Evolutionary conservation across 2,888 invertebrate genomes (phyloP).

Genomic region (Synanthedon vespiformis): DNA sequence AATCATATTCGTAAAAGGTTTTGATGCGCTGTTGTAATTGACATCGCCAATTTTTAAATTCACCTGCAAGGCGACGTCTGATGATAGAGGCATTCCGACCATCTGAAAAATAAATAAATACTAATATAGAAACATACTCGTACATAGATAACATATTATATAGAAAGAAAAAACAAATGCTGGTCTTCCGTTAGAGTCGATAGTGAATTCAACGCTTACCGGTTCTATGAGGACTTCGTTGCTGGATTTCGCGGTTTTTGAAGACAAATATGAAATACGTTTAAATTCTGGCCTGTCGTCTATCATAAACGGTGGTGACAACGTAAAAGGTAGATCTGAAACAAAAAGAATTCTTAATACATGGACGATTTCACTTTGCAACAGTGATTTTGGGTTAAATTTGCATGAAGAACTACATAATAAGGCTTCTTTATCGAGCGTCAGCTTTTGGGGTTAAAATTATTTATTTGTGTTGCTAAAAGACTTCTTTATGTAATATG

Average conservation of each 20-base stretch:
- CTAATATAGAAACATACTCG: too few species aligned
- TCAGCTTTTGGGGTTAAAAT: too few species aligned
- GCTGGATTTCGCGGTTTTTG: neutral
- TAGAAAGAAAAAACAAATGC: too few species aligned
- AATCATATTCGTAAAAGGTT: slow-evolving; percentile 71
- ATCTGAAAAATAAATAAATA: slow-evolving; percentile 42
- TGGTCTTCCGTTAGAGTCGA: too few species aligned
- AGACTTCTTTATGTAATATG: too few species aligned
- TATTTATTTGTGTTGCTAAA: too few species aligned
- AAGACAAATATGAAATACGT: slow-evolving; percentile 2
- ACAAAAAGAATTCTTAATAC: neutral
- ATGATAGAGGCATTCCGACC: slow-evolving; percentile 73
- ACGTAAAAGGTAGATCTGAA: slow-evolving; percentile 2
- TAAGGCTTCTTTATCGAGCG: too few species aligned
- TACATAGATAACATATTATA: too few species aligned
- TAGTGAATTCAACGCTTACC: neutral
- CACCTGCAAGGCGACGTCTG: slow-evolving; percentile 76
- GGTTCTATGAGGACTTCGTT: slow-evolving; percentile 2
- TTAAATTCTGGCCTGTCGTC: neutral
- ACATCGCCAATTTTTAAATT: slow-evolving; percentile 75
- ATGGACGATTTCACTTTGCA: neutral
- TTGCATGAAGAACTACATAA: too few species aligned
- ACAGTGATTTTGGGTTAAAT: too few species aligned
- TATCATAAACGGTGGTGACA: slow-evolving; percentile 2
- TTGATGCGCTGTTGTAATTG: slow-evolving; percentile 65